phyloP scores from a whole-genome alignment of 2,113 vertebrate genomes.

The Meleagris gallopavo region DNA sequence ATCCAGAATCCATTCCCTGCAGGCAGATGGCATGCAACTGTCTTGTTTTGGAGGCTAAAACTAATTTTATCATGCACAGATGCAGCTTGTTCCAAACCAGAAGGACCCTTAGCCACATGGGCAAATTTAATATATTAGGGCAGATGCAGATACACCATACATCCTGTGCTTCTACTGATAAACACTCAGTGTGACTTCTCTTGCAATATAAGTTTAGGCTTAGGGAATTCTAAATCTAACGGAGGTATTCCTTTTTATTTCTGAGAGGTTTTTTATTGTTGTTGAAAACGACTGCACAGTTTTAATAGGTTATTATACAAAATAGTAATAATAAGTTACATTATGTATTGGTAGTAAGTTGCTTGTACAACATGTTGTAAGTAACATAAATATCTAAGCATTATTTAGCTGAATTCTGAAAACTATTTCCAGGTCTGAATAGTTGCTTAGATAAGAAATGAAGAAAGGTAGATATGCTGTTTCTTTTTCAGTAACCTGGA shows the following conservation, averaged over 20 bases:
- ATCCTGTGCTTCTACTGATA: neutral
- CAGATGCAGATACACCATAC: neutral
- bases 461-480: fast-evolving
- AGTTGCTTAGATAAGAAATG: neutral
- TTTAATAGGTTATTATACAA: neutral
- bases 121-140: neutral
- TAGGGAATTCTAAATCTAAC: neutral
- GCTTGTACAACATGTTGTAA: neutral
- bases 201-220: neutral
- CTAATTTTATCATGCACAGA: neutral
- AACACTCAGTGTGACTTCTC: neutral
- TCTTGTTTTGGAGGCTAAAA: neutral
- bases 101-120: fast-evolving
- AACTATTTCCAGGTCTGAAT: neutral
- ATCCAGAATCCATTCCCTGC: neutral
- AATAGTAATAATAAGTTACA: neutral
- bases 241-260: neutral
- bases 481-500: neutral
- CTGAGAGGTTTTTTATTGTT: neutral
- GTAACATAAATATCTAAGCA: neutral
- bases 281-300: neutral
- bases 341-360: neutral
- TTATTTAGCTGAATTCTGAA: neutral
- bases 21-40: neutral
- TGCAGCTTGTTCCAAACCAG: neutral